Percentiles rank a stretch among this genome's conserved stretches.
These are phyloP conservation scores for Drosophila orena DNA, from an alignment of 1,140 invertebrate genomes.

Conservation along the genomic window DNA sequence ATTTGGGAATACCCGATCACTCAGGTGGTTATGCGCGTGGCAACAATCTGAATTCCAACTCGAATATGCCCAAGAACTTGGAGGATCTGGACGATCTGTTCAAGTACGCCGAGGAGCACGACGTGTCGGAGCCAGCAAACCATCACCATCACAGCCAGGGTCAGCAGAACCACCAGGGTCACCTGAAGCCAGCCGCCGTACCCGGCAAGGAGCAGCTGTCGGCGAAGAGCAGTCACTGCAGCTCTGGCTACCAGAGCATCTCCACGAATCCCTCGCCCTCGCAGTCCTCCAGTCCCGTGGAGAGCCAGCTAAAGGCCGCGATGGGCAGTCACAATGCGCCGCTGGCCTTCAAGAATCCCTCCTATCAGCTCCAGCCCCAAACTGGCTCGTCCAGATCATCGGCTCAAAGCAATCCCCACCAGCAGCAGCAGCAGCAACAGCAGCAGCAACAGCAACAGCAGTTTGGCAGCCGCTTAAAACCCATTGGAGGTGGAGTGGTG, in stretches of 20 bases:
- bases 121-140: conserved; percentile 84
- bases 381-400: conserved; percentile 7
- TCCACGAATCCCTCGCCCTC: conserved; percentile 90
- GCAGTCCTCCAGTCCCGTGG: conserved; percentile 95
- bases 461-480: conserved; percentile 57
- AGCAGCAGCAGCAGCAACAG: conserved; percentile 18
- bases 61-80: conserved; percentile 86
- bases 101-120: conserved; percentile 88
- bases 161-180: conserved; percentile 22
- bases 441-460: conserved; percentile 27
- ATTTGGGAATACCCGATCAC: conserved; percentile 81
- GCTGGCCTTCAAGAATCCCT: conserved; percentile 94
- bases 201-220: conserved; percentile 85
- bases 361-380: conserved; percentile 89
- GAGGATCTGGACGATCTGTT: conserved; percentile 91
- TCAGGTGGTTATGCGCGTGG: conserved; percentile 81
- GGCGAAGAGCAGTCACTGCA: conserved; percentile 90
- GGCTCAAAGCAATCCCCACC: background rate
- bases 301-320: conserved; percentile 82
- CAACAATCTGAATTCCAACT: conserved; percentile 69
- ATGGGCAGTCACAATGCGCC: conserved; percentile 85
- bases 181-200: conserved; percentile 66
- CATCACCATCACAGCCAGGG: conserved; percentile 53
- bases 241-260: conserved; percentile 96
- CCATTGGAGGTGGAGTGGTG: conserved; percentile 66